Evolutionary conservation across 2,113 vertebrate species (phyloP), one percentile per base, ranked within the genome.

Genomic region (Propithecus coquereli): DNA sequence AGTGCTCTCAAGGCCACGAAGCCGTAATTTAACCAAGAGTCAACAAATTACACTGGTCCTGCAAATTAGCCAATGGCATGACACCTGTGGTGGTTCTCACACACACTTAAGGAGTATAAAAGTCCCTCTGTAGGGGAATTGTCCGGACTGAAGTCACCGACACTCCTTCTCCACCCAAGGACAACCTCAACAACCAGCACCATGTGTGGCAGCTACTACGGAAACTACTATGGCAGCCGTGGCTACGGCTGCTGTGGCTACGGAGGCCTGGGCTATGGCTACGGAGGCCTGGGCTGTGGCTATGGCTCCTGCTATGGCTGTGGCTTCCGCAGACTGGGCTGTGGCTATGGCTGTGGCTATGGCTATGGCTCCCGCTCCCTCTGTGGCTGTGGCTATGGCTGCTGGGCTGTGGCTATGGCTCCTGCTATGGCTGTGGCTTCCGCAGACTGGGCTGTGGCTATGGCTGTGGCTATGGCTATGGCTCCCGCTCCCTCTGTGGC

Each of bases 161-260:
- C 32, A 32, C 50, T 45, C 65, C 50, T 79, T 18, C 68, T 96
- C 40, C 5, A 68, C 27, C 74, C 32, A 63, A 97, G 8, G 13
- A 88, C 81, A 94, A 68, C 43, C n/a, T 84, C 81, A 70, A 74
- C 32, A 81, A 61, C 65, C 70, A 91, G 30, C 54, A 97, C 34
- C 25, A 96, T 95, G 92, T 87, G 80, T 68, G 34, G 91, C 43
- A 84, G 90, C 50, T 96, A 94, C 92, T 97, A 93, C 0, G 13
- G 96, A 71, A 88, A 54, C 68, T 95, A 65, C 63, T 92, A 57
- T 57, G 90, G 86, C 0, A 5, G 40, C 50, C 57, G 23, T 6
- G 94, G 92, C 88, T 95, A 68, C 47, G 92, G 94, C 68, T 81
- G 81, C 45, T 94, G 47, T n/a, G 59, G 97, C 52, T 82, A 74